A percentile compares a stretch with the other conserved stretches of the same genome.
Conservation (phyloP, 2,113 vertebrate genomes). For the Morone saxatilis region DNA sequence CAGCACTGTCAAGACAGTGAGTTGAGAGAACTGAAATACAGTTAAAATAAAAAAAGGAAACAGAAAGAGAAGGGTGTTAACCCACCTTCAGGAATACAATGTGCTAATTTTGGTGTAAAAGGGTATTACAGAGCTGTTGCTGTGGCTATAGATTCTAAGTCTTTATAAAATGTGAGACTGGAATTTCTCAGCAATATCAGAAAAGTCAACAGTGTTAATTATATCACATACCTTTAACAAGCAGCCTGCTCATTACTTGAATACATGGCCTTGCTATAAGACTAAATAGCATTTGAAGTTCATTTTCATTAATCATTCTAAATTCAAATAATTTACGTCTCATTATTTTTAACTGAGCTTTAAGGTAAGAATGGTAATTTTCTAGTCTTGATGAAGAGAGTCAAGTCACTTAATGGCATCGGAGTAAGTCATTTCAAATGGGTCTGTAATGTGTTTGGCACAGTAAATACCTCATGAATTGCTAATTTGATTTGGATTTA, state of each 20-base stretch:
- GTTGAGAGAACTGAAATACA: too few relatives aligned
- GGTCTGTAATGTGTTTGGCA: conserved; percentile 44
- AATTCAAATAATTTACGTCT: background rate
- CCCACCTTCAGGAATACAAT: too few relatives aligned
- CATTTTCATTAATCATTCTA: conserved; percentile 19
- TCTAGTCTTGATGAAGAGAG: conserved; percentile 8
- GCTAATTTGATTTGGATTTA: conserved; percentile 55
- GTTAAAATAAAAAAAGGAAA: too few relatives aligned
- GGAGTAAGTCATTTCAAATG: conserved; percentile 37
- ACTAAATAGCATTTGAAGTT: background rate
- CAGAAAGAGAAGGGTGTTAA: too few relatives aligned
- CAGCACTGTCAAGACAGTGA: too few relatives aligned
- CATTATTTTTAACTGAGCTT: conserved; percentile 1
- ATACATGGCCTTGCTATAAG: background rate
- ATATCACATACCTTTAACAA: background rate
- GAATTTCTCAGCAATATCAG: background rate
- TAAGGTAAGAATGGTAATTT: conserved; percentile 24
- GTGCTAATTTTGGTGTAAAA: too few relatives aligned
- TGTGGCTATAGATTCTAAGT: background rate
- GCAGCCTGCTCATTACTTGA: background rate
- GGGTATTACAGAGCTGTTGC: background rate
- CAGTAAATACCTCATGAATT: conserved; percentile 64
- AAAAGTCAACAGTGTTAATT: background rate
- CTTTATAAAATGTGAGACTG: background rate
- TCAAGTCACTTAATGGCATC: conserved; percentile 17